phyloP scores from a whole-genome alignment of 2,113 vertebrate species.

The Brachyhypopomus gauderio region DNA sequence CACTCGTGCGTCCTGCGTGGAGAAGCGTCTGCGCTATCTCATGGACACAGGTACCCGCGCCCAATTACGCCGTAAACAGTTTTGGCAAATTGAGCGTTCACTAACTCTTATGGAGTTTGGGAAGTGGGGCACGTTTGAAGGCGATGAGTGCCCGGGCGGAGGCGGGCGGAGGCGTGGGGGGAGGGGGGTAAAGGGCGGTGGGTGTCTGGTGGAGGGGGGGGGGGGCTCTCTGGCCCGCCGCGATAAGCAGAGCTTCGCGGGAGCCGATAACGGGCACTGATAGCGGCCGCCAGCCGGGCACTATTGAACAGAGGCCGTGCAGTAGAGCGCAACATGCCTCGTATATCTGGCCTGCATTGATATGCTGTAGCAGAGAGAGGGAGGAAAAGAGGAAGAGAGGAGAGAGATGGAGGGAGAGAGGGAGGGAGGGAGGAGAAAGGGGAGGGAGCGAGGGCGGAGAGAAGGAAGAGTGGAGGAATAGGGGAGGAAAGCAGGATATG shows the following conservation, averaged over 20 bases:
- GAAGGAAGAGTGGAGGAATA: slow-evolving; percentile 11
- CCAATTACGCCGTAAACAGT: slow-evolving; percentile 99
- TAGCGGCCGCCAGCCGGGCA: slow-evolving; percentile 84
- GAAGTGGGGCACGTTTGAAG: slow-evolving; percentile 96
- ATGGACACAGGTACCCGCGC: slow-evolving; percentile 99
- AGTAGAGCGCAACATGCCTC: slow-evolving; percentile 96
- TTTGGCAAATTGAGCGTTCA: slow-evolving; percentile 99
- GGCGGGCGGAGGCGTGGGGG: slow-evolving; percentile 73
- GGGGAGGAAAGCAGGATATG: too few relatives aligned
- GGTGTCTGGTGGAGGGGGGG: slow-evolving; percentile 62
- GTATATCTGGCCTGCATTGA: slow-evolving; percentile 83
- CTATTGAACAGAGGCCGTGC: slow-evolving; percentile 98
- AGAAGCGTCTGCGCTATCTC: slow-evolving; percentile 99
- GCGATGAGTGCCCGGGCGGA: slow-evolving; percentile 80
- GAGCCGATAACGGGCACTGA: slow-evolving; percentile 99
- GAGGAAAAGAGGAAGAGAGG: slow-evolving; percentile 8
- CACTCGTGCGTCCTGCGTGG: slow-evolving; percentile 98
- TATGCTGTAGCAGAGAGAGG: slow-evolving; percentile 57
- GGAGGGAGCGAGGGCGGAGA: slow-evolving; percentile 9
- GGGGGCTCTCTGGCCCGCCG: slow-evolving; percentile 95
- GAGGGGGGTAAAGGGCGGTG: slow-evolving; percentile 47
- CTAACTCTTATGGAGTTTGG: slow-evolving; percentile 95
- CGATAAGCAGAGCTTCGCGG: slow-evolving; percentile 99
- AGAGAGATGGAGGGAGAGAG: slow-evolving; percentile 30
- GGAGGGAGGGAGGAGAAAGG: slow-evolving; percentile 28